Evolutionary conservation across 2,797 vertebrate genomes (phyloP).

Genomic region (Smutsia temminckii): DNA sequence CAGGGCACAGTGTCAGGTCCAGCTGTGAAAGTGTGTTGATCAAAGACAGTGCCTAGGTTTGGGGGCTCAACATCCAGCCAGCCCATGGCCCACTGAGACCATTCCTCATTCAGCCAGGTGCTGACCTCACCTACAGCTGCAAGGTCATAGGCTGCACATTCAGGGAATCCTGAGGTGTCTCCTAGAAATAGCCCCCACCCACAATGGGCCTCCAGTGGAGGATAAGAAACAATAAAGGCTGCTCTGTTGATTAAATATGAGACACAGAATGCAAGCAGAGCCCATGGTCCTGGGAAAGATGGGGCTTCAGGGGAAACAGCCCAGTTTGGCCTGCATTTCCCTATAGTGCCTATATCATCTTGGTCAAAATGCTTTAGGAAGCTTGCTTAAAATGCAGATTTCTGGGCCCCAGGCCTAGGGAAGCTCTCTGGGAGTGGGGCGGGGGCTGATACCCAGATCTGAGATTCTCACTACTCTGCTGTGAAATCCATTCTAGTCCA

Average conservation of each 20-base stretch:
- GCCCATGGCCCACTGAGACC: background rate
- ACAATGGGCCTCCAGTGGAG: background rate
- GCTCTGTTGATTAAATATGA: background rate
- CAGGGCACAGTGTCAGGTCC: background rate
- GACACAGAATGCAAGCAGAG: background rate
- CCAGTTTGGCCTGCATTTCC: background rate
- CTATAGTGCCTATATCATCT: background rate
- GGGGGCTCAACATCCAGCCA: background rate
- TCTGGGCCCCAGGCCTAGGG: background rate
- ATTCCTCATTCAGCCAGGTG: background rate
- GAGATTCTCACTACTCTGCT: background rate
- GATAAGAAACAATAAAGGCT: background rate
- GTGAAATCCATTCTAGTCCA: background rate
- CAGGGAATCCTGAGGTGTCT: background rate
- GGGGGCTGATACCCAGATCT: background rate
- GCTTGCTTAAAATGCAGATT: conserved; percentile 19
- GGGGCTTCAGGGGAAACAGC: background rate
- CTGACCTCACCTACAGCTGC: background rate
- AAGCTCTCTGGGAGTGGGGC: background rate
- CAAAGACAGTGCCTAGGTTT: background rate
- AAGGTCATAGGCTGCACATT: background rate
- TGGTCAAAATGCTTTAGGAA: background rate
- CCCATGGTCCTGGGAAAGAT: background rate
- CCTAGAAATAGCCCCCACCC: background rate
- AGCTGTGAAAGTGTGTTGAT: background rate